phyloP scores from a whole-genome alignment of 2,888 invertebrate species.

The Meloe dianella region DNA sequence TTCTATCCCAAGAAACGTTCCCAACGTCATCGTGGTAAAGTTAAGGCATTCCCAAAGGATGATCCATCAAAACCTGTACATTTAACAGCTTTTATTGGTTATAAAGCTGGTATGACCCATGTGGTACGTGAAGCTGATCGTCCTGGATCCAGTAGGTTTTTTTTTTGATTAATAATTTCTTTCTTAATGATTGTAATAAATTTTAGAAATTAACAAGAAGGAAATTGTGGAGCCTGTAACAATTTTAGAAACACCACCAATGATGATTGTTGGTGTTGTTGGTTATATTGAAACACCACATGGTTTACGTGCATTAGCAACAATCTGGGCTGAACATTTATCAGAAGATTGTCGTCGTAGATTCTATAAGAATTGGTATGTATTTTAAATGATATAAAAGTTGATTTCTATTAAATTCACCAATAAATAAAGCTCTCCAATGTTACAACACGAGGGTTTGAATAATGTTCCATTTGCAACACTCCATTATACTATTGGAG shows the following conservation, averaged over 20 bases:
- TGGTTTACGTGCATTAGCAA: slow-evolving; percentile 92
- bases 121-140: slow-evolving; percentile 98
- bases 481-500: slow-evolving; percentile 27
- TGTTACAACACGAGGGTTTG: slow-evolving; percentile 71
- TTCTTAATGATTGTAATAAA: slow-evolving; percentile 25
- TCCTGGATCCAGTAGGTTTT: slow-evolving; percentile 92
- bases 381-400: slow-evolving; percentile 44
- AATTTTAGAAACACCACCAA: slow-evolving; percentile 96
- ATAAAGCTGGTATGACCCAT: slow-evolving; percentile 99
- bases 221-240: slow-evolving; percentile 99
- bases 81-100: slow-evolving; percentile 96
- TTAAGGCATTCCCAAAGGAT: slow-evolving; percentile 99
- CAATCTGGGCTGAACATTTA: slow-evolving; percentile 98
- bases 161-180: neutral
- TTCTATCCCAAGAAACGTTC: slow-evolving; percentile 99
- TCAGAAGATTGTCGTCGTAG: slow-evolving; percentile 98
- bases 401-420: slow-evolving; percentile 21
- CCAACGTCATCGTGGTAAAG: slow-evolving; percentile 95
- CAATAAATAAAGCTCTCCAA: slow-evolving; percentile 69
- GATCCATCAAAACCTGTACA: slow-evolving; percentile 95
- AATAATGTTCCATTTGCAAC: slow-evolving; percentile 47
- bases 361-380: slow-evolving; percentile 99
- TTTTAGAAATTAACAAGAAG: slow-evolving; percentile 97
- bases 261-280: slow-evolving; percentile 96
- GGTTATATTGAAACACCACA: slow-evolving; percentile 99